Conservation (phyloP, 2,113 vertebrate species). For the Crotalus viridis region DNA sequence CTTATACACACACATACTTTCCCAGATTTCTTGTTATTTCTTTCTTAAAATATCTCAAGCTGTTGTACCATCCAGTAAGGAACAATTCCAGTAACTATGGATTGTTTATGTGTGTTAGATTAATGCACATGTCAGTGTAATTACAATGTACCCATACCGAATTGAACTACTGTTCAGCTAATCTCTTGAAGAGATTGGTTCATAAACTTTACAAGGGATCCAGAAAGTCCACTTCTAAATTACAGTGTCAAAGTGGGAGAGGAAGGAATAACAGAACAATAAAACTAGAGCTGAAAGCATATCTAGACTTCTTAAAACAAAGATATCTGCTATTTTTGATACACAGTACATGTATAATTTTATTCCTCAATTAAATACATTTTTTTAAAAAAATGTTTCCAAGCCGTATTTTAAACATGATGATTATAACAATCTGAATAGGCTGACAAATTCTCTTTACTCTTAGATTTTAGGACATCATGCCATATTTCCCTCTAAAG, state of each 20-base stretch:
- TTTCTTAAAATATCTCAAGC: neutral
- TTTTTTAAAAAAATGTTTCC: neutral
- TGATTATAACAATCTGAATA: neutral
- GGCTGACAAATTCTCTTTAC: neutral
- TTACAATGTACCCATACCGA: neutral
- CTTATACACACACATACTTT: neutral
- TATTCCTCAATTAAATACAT: neutral
- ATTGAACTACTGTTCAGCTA: neutral
- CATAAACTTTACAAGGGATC: neutral
- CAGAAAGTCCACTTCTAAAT: constrained; percentile 4
- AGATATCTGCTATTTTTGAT: neutral
- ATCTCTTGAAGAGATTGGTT: neutral
- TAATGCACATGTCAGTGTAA: neutral
- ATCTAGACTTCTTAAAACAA: neutral
- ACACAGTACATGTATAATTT: neutral
- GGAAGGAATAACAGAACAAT: neutral
- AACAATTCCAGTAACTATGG: neutral
- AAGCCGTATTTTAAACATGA: neutral
- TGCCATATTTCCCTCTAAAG: neutral
- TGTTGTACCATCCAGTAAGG: neutral
- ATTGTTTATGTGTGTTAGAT: neutral
- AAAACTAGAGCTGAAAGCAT: neutral
- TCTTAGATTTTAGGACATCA: neutral
- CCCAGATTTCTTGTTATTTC: neutral
- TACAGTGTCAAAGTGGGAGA: neutral